Evolutionary conservation across 2,888 invertebrate species (phyloP).

Genomic region (Phortica magna): DNA sequence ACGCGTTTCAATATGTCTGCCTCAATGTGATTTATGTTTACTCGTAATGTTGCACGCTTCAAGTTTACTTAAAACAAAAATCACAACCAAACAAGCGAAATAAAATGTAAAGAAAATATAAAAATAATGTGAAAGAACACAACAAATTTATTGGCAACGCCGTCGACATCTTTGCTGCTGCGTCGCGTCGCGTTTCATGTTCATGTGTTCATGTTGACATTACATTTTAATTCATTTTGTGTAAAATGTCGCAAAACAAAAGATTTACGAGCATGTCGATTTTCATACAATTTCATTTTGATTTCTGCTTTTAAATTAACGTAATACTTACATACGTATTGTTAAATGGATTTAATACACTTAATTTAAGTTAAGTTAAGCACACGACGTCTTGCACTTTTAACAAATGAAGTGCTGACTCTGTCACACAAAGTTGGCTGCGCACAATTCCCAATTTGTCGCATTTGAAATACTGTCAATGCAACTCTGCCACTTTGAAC

Average conservation of each 20-base stretch:
- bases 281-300: not conserved
- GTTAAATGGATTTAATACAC: not conserved
- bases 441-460: not conserved
- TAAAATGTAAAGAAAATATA: not conserved
- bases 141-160: constrained; percentile 22
- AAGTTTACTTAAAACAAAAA: constrained; percentile 15
- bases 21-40: constrained; percentile 21
- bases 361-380: not conserved
- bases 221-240: constrained; percentile 31
- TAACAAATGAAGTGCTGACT: not conserved
- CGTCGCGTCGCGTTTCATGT: constrained; percentile 11
- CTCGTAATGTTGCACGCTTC: constrained; percentile 18
- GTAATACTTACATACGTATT: too few species aligned
- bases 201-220: constrained; percentile 29
- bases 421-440: not conserved
- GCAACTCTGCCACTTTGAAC: not conserved
- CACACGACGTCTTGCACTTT: not conserved
- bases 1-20: not conserved
- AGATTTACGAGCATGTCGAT: not conserved
- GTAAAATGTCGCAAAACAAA: not conserved
- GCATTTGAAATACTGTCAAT: not conserved
- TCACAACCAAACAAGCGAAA: not conserved
- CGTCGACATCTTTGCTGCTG: not conserved
- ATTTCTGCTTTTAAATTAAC: not conserved
- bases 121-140: not conserved